phyloP scores from a whole-genome alignment of 2,797 vertebrate species.

The Cirrhinus mrigala region DNA sequence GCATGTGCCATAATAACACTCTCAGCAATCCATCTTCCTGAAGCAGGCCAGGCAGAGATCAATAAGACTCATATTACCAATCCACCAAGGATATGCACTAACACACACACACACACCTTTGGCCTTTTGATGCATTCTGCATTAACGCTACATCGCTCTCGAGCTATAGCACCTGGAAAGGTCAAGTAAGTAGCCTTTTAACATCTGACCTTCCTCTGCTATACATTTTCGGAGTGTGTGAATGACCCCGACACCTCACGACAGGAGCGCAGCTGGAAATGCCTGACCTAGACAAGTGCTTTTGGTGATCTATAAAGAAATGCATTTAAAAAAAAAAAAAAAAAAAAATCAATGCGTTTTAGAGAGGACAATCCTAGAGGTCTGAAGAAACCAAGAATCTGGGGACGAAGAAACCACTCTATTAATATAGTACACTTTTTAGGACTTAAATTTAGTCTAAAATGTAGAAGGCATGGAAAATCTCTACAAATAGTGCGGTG shows the following conservation, averaged over 20 bases:
- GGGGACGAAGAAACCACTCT: not conserved
- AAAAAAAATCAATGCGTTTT: not conserved
- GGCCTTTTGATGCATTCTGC: slow-evolving; percentile 7
- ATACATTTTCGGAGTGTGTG: slow-evolving; percentile 24
- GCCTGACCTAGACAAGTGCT: not conserved
- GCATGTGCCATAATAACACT: slow-evolving; percentile 12
- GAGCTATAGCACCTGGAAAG: not conserved
- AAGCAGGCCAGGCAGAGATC: slow-evolving; percentile 48
- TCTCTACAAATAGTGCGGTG: not conserved
- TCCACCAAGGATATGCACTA: slow-evolving; percentile 16
- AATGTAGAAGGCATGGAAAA: slow-evolving; percentile 1
- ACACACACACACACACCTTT: slow-evolving; percentile 12
- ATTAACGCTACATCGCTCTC: slow-evolving; percentile 7
- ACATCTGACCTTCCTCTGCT: slow-evolving; percentile 41
- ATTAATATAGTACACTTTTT: not conserved
- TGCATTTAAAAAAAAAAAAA: not conserved
- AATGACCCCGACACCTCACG: slow-evolving; percentile 6
- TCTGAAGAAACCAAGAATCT: not conserved
- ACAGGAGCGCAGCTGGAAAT: not conserved
- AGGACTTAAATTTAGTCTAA: not conserved
- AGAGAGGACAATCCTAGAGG: not conserved
- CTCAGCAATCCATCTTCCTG: slow-evolving; percentile 43
- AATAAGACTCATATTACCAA: slow-evolving; percentile 53
- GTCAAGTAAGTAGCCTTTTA: slow-evolving; percentile 47
- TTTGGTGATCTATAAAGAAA: not conserved